Evolutionary conservation across 2,797 vertebrate genomes (phyloP).

Genomic region (Crenichthys baileyi): DNA sequence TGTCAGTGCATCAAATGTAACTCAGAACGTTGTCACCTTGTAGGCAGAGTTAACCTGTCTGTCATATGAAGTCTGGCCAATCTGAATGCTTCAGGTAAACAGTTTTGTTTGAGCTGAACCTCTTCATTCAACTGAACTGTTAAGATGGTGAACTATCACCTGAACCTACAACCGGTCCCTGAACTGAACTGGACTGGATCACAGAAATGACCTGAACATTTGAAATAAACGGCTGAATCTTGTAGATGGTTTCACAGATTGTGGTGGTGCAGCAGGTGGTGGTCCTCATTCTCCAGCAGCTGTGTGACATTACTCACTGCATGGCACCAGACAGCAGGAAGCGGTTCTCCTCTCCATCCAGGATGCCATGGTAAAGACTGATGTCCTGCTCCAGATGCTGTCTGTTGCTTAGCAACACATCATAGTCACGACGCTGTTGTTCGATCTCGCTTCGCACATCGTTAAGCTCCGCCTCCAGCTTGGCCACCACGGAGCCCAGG

Average conservation of each 20-base stretch:
- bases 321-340: constrained; percentile 45
- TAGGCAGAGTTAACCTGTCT: neutral
- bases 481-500: constrained; percentile 87
- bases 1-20: too few species aligned
- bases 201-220: too few species aligned
- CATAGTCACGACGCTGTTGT: constrained; percentile 86
- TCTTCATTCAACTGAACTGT: neutral
- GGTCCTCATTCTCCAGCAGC: neutral
- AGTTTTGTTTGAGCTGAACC: too few species aligned
- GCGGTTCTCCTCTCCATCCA: constrained; percentile 89
- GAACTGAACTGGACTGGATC: too few species aligned
- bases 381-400: constrained; percentile 90
- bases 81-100: neutral
- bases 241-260: too few species aligned
- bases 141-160: too few species aligned
- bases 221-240: too few species aligned
- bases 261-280: too few species aligned
- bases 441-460: constrained; percentile 87
- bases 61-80: neutral
- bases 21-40: neutral
- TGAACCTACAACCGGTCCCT: too few species aligned
- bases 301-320: constrained; percentile 28
- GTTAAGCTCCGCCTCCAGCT: constrained; percentile 89
- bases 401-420: constrained; percentile 85
- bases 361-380: constrained; percentile 86